Conservation (phyloP, 2,113 vertebrate species). For the Corapipo altera region DNA sequence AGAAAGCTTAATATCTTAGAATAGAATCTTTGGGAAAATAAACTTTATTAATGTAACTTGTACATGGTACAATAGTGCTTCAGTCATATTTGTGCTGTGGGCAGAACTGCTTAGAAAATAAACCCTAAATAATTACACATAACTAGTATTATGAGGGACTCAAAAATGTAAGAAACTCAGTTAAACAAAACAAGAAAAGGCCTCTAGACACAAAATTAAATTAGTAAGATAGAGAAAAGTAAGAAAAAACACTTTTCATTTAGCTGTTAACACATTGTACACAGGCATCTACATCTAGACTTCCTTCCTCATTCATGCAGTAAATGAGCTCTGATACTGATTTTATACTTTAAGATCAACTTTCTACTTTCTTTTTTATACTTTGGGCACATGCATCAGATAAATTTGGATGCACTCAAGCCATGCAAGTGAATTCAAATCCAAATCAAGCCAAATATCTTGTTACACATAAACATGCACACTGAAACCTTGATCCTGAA, state of each 20-base stretch:
- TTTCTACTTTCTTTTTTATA: neutral
- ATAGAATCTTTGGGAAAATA: neutral
- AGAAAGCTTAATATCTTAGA: neutral
- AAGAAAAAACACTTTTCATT: neutral
- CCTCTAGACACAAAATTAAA: neutral
- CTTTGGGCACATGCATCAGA: no score
- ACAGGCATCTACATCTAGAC: neutral
- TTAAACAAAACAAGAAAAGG: neutral
- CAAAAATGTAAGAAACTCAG: neutral
- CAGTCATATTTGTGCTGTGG: neutral
- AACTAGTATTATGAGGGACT: neutral
- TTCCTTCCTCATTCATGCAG: neutral
- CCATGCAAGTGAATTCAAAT: neutral
- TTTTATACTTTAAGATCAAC: neutral
- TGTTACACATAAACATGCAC: neutral
- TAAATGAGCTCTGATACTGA: neutral
- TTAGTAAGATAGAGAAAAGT: neutral
- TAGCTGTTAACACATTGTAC: neutral
- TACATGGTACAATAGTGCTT: neutral
- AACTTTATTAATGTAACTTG: neutral
- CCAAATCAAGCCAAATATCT: neutral
- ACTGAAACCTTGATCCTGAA: neutral
- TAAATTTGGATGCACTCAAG: neutral
- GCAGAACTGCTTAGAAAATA: neutral
- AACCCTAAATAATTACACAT: neutral